Evolutionary conservation across 64 coral and sea anemone species (phyloP), one percentile per base, ranked within the genome.

Genomic region (Anthopleura sola): DNA sequence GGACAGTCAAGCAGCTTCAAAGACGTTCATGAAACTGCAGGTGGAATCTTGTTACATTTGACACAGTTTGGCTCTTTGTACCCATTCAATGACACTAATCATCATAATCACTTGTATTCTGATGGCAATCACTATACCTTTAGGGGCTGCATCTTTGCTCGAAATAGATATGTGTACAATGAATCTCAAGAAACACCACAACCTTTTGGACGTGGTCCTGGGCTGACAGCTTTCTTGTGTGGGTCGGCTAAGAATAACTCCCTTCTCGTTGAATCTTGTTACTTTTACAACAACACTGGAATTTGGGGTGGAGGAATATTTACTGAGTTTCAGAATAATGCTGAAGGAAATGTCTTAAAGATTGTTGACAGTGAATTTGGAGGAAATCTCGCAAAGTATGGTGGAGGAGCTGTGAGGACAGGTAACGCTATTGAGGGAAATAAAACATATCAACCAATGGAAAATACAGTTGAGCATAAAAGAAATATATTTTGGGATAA

Each of bases 261-360:
- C 19, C 74, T 92, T 88, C n/a, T 58, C 12, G 79, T 92, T 71
- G 28, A 83, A 28, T n/a, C 86, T 19, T 92, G 91, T 28, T 13
- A 78, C 5, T 92, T 92, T 88, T 37, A 78, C 19, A 7, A 54
- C 26, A 92, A 92, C 77, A 5, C 12, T 49, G 91, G 85, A 26
- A 47, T 75, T 12, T 92, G 91, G 91, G 91, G 91, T 88, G 91
- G 77, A 36, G 91, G 85, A 83, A 9, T 82, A 36, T 92, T 88
- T 83, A 24, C 71, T 31, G 85, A 78, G 47, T 92, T 92, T 83
- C 91, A 87, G 11, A 33, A 92, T 48, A 9, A 84, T 14, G 80
- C 86, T 32, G 36, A 60, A 38, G 80, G 62, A 31, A 92, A 92
- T 40, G 54, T 8, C 34, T 17, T 92, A 2, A 40, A n/a, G 20